Evolutionary conservation across 2,113 vertebrate genomes (phyloP).

Genomic region (Cyprinodon tularosa): DNA sequence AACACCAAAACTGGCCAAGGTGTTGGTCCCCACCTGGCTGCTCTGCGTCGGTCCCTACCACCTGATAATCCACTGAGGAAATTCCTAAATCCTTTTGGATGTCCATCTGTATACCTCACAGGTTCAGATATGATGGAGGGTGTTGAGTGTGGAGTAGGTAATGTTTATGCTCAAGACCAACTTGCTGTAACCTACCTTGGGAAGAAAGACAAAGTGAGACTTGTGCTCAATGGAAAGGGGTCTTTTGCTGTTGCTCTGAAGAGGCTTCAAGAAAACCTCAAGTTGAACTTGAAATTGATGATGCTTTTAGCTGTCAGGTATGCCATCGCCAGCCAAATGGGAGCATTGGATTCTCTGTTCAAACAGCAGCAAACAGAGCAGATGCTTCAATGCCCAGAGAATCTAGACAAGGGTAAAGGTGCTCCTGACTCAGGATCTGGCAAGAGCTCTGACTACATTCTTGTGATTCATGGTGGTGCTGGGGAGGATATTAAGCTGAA

Average conservation of each 20-base stretch:
- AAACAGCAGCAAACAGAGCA: conserved; percentile 50
- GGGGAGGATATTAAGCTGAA: conserved; percentile 79
- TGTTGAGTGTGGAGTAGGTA: conserved; percentile 80
- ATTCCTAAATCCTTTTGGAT: conserved; percentile 78
- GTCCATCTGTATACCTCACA: conserved; percentile 82
- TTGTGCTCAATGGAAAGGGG: conserved; percentile 80
- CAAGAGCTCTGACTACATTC: conserved; percentile 59
- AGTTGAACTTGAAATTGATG: conserved; percentile 70
- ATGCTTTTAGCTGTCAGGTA: conserved; percentile 80
- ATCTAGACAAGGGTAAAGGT: conserved; percentile 15
- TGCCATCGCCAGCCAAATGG: conserved; percentile 79
- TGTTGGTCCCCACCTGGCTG: conserved; percentile 81
- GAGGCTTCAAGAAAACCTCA: conserved; percentile 70
- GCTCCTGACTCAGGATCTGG: not conserved
- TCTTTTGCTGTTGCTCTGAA: conserved; percentile 68
- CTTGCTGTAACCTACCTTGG: conserved; percentile 81
- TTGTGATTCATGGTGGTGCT: conserved; percentile 82
- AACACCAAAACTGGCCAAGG: conserved; percentile 79
- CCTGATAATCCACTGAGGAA: conserved; percentile 74
- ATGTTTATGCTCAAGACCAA: conserved; percentile 81
- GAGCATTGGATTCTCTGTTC: conserved; percentile 73
- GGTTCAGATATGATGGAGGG: conserved; percentile 79
- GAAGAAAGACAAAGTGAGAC: conserved; percentile 72
- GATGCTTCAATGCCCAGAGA: conserved; percentile 3
- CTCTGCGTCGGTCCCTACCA: conserved; percentile 70